Evolutionary conservation across 2,888 invertebrate genomes (phyloP), one percentile per base, ranked within the genome.

Genomic region (Periphyllus acericola): DNA sequence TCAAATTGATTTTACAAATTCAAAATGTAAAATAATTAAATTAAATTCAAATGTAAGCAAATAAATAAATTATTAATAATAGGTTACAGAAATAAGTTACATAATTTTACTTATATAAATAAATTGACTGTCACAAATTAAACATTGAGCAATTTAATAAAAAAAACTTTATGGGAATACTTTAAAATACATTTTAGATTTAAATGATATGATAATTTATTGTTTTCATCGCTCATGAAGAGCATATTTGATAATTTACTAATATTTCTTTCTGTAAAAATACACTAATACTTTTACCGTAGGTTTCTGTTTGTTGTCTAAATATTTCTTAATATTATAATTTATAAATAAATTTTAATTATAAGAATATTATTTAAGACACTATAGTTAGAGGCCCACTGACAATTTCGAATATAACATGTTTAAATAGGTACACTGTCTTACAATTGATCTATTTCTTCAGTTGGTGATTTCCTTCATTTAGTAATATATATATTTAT

Each of bases 381-480:
- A 29, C 71, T 17, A 71, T 4, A 17, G 29, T 14, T 8, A 71
- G 29, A 29, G 17, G 32, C 9, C 3, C 14, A 11, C 4, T 9
- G 4, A 29, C 3, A 25, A n/a, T 2, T n/a, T 68, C 9, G 5
- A 68, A 29, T 68, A 68, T 68, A 14, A 29, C 5, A 32, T 19
- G 46, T 32, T 68, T 46, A 21, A 40, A 68, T n/a, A n/a, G n/a
- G 46, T 68, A 46, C 32, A 21, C 9, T 21, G 21, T 71, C 81
- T 82, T 71, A 82, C 81, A 52, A 71, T 82, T 71, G 71, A 32
- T 32, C 46, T 32, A 19, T 32, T 52, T 82, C 46, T 71, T 32
- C 17, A 71, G 46, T 32, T 25, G 19, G 46, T 25, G 40, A 46
- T 71, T 71, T 82, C 19, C 29, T 68, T n/a, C 1, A 81, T 29